A percentile compares a stretch with the other conserved stretches of the same genome.
Conservation (phyloP, 2,888 invertebrate species). For the Busseola fusca region DNA sequence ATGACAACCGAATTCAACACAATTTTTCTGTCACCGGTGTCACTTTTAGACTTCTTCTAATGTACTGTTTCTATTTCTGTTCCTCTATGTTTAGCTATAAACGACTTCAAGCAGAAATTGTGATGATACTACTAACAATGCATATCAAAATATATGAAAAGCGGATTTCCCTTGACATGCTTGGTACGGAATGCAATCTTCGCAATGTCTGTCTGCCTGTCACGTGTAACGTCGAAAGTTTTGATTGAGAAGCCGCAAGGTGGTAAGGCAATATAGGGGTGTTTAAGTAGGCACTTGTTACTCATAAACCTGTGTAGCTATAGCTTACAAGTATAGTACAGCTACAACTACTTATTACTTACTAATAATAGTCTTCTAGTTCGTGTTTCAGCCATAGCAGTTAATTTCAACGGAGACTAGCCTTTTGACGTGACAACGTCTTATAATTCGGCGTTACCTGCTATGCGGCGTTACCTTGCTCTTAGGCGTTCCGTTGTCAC, state of each 20-base stretch:
- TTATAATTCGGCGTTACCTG: too few relatives aligned
- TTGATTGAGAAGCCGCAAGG: constrained; percentile 24
- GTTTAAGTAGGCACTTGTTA: too few relatives aligned
- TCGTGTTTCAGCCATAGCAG: neutral
- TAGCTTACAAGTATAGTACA: neutral
- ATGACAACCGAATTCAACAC: too few relatives aligned
- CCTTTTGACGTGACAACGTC: too few relatives aligned
- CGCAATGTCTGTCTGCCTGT: constrained; percentile 21
- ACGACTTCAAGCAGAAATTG: too few relatives aligned
- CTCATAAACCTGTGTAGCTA: neutral
- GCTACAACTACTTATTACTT: neutral
- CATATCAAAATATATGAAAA: constrained; percentile 4
- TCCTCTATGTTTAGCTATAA: too few relatives aligned
- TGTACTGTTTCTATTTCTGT: too few relatives aligned
- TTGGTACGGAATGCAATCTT: constrained; percentile 16
- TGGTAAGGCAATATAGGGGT: neutral
- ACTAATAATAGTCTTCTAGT: neutral
- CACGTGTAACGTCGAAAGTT: constrained; percentile 13
- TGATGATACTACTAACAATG: neutral
- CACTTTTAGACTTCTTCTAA: too few relatives aligned
- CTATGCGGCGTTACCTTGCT: too few relatives aligned
- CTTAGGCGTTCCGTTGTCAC: too few relatives aligned
- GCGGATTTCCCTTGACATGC: constrained; percentile 7
- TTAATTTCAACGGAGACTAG: too few relatives aligned
- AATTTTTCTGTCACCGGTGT: too few relatives aligned